Evolutionary conservation across 1,140 invertebrate genomes (phyloP).

Genomic region (Anoplophora glabripennis): DNA sequence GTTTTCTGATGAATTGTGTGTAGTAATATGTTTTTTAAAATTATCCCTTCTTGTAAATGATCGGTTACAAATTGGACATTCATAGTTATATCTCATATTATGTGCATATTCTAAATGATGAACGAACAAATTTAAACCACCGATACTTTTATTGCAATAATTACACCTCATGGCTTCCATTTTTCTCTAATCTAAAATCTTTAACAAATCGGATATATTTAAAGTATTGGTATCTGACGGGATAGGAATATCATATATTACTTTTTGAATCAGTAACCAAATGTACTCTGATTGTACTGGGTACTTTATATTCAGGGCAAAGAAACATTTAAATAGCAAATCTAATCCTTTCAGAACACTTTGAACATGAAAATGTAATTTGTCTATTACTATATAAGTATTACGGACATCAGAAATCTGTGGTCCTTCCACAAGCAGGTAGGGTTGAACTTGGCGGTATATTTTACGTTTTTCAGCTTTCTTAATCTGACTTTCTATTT

Average conservation of each 20-base stretch:
- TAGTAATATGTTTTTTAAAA: constrained; percentile 8
- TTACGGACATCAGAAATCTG: not conserved
- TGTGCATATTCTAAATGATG: constrained; percentile 6
- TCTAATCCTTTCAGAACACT: constrained; percentile 1
- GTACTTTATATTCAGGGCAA: constrained; percentile 2
- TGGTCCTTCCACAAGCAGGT: constrained; percentile 8
- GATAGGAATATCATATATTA: constrained; percentile 1
- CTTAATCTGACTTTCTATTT: not conserved
- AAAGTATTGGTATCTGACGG: not conserved
- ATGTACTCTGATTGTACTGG: constrained; percentile 12
- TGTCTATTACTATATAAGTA: constrained; percentile 10
- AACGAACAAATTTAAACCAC: constrained; percentile 3
- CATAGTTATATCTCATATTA: constrained; percentile 7
- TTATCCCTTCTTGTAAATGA: constrained; percentile 1
- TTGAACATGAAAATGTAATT: not conserved
- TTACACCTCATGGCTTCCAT: not conserved
- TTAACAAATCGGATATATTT: too few relatives aligned
- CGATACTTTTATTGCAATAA: not conserved
- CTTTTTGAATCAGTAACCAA: constrained; percentile 15
- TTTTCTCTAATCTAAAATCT: too few relatives aligned
- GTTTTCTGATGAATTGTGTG: too few relatives aligned
- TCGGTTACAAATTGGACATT: constrained; percentile 9
- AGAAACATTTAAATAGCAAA: constrained; percentile 10
- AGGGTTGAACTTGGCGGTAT: constrained; percentile 3
- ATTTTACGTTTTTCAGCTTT: constrained; percentile 12